Evolutionary conservation across 1,140 invertebrate species (phyloP), one percentile per base, ranked within the genome.

Genomic region (Caenorhabditis remanei): DNA sequence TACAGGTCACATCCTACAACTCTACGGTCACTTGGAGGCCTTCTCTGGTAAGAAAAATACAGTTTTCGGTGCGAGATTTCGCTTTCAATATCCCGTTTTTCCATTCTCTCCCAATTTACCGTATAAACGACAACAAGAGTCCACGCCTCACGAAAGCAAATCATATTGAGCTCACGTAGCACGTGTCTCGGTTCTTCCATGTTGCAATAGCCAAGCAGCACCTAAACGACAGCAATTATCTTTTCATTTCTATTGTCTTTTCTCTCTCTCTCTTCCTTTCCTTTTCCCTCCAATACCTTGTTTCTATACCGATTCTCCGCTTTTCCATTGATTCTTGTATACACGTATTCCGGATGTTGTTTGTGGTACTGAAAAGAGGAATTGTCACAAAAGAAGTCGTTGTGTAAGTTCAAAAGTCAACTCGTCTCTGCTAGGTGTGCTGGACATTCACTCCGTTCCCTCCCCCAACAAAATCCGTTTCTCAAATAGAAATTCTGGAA

Each of bases 41-140:
- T 32, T 32, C 32, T 2, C 32, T 32, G 0, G 2, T 32, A 32
- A 32, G 32, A 32, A 32, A 32, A 32, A 32, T 32, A 32, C 32
- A 32, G 32, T 32, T 32, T 32, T 32, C 2, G 32, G 1, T 32
- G 32, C 32, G 32, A 32, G 32, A 32, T 32, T 32, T 2, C 32
- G 32, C 32, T 32, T 32, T 2, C 32, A 32, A 32, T 32, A 1
- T 32, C 32, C 32, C 32, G 32, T 32, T 32, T 32, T 32, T 32
- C 32, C 32, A 32, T 32, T 32, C 32, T 0, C 32, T 32, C 56
- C 56, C 56, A 9, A 40, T 40, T 53, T 32, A 92, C 91, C 21
- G 92, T 92, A 63, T 93, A 92, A 75, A 87, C 75, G 41, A 92
- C 82, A 46, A 92, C 83, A 13, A 93, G 85, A 4, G 90, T 93